Evolutionary conservation across 2,888 invertebrate species (phyloP).

Genomic region (Eupithecia dodoneata): DNA sequence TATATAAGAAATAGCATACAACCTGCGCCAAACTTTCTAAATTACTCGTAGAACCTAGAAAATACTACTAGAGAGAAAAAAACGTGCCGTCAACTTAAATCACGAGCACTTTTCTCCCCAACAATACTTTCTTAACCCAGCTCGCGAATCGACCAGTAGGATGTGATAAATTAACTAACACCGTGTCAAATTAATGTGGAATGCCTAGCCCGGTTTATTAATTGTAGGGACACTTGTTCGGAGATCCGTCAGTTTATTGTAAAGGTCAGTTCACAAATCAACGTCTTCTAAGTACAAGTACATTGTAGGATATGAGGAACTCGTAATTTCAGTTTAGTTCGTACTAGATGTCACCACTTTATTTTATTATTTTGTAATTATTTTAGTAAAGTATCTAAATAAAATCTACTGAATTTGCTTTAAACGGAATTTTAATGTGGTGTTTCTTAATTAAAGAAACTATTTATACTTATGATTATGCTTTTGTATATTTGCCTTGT

Average conservation of each 20-base stretch:
- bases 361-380: background rate
- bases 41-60: background rate
- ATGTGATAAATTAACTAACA: constrained; percentile 83
- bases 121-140: constrained; percentile 48
- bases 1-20: background rate
- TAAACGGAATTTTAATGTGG: no score
- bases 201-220: constrained; percentile 78
- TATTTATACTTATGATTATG: no score
- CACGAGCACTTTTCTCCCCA: constrained; percentile 45
- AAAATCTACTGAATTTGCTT: no score
- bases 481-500: no score
- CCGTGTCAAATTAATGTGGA: constrained; percentile 84
- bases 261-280: constrained; percentile 36
- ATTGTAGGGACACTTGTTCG: constrained; percentile 76
- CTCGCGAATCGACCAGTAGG: constrained; percentile 66
- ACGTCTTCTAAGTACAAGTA: background rate
- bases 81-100: background rate
- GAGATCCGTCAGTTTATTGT: constrained; percentile 66
- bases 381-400: background rate
- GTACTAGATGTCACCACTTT: background rate
- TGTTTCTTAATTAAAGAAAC: no score
- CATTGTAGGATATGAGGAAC: background rate
- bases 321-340: background rate
- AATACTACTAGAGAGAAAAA: background rate
- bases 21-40: background rate